These are phyloP conservation scores for Glaucomys volans DNA, from an alignment of 2,113 vertebrate genomes.

Conservation along the genomic window DNA sequence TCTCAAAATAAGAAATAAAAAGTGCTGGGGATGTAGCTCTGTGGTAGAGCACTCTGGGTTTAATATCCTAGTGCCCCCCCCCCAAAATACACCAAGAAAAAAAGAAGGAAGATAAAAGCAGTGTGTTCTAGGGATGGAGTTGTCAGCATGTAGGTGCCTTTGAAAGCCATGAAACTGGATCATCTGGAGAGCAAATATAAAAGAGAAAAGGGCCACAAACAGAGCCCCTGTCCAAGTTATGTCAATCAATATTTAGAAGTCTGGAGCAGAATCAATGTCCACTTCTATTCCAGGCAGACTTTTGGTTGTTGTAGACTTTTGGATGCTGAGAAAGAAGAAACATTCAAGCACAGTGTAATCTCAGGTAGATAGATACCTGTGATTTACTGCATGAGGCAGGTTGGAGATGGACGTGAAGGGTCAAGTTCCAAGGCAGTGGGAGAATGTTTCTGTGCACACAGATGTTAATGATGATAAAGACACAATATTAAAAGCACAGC, in stretches of 20 bases:
- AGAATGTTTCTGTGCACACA: neutral
- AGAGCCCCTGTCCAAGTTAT: neutral
- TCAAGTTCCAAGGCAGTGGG: neutral
- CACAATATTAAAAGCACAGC: neutral
- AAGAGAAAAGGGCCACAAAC: neutral
- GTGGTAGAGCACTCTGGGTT: no score
- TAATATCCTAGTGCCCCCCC: no score
- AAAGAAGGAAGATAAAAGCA: constrained; percentile 49
- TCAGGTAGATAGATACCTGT: neutral
- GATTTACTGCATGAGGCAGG: neutral
- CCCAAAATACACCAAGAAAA: neutral
- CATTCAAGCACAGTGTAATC: neutral
- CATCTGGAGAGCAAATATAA: neutral
- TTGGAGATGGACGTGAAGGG: neutral
- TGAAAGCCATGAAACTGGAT: neutral
- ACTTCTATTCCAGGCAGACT: neutral
- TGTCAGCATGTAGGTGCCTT: neutral
- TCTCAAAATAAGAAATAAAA: no score
- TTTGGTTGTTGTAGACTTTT: neutral
- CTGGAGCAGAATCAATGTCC: neutral
- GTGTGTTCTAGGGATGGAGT: neutral
- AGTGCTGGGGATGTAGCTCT: no score
- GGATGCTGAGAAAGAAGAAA: constrained; percentile 24
- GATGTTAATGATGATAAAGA: neutral
- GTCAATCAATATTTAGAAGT: constrained; percentile 35